A percentile compares a stretch with the other conserved stretches of the same genome.
Evolutionary conservation across 2,888 invertebrate genomes (phyloP).

Genomic region (Melinaea marsaeus): DNA sequence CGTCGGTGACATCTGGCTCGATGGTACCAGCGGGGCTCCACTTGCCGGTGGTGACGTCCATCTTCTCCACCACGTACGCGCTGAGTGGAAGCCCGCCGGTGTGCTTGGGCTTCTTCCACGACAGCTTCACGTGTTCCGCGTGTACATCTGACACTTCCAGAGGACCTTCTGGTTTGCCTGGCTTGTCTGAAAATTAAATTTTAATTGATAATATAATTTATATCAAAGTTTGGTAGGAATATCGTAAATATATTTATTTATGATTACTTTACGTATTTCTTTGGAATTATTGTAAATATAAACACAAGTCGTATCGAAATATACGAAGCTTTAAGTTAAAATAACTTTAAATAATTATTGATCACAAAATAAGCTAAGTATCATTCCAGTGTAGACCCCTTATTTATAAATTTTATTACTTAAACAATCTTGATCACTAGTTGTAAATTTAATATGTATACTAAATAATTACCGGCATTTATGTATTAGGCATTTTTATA

Average conservation of each 20-base stretch:
- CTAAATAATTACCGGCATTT: too few species aligned
- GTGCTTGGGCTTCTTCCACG: slow-evolving; percentile 97
- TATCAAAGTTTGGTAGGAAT: not conserved
- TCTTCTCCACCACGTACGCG: slow-evolving; percentile 95
- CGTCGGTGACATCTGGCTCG: slow-evolving; percentile 88
- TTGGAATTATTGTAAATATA: too few species aligned
- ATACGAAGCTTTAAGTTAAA: too few species aligned
- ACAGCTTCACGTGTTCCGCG: slow-evolving; percentile 94
- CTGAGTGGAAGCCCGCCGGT: slow-evolving; percentile 96
- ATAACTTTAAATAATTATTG: too few species aligned
- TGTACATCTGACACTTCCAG: slow-evolving; percentile 93
- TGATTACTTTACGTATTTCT: too few species aligned
- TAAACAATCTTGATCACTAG: too few species aligned
- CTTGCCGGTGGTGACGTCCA: slow-evolving; percentile 91
- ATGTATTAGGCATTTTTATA: too few species aligned
- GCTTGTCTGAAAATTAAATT: slow-evolving; percentile 79
- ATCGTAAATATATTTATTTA: not conserved
- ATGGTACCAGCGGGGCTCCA: slow-evolving; percentile 93
- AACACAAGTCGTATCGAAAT: too few species aligned
- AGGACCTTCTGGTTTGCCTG: slow-evolving; percentile 93
- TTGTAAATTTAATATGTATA: too few species aligned
- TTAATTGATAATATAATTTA: not conserved
- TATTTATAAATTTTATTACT: too few species aligned
- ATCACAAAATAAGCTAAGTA: too few species aligned
- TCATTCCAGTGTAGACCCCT: too few species aligned